Percentiles rank a stretch among this genome's conserved stretches.
Conservation (phyloP, 2,113 vertebrate genomes). For the Tragelaphus buxtoni region DNA sequence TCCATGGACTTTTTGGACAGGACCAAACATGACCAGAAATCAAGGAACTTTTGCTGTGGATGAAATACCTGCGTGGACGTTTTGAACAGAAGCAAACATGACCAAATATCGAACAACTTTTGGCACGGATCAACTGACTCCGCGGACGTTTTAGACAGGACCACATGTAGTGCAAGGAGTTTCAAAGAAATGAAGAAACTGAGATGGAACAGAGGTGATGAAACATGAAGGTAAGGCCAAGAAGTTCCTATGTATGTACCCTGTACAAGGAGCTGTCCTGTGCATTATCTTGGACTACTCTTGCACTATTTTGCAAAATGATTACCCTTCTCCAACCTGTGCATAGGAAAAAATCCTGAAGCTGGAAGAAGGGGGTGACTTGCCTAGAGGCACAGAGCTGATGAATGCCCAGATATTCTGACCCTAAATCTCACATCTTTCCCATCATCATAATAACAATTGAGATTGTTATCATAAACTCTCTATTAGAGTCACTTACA, state of each 20-base stretch:
- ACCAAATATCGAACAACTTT: too few species aligned
- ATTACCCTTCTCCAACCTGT: accelerated
- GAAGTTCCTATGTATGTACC: not conserved
- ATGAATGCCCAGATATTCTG: not conserved
- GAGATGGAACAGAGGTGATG: accelerated
- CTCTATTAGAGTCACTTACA: not conserved
- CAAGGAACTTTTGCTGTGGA: too few species aligned
- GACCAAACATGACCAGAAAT: too few species aligned
- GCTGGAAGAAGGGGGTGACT: not conserved
- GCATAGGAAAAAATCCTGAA: accelerated
- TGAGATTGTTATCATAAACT: not conserved
- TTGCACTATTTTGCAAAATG: not conserved
- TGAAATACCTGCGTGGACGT: too few species aligned
- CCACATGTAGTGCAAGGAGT: not conserved
- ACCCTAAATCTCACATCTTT: not conserved
- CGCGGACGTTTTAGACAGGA: not conserved
- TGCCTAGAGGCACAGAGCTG: not conserved
- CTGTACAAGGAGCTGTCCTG: accelerated
- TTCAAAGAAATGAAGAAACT: not conserved
- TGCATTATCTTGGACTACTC: not conserved
- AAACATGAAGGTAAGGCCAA: too few species aligned
- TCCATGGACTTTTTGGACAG: too few species aligned
- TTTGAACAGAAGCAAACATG: too few species aligned
- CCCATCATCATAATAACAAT: accelerated
- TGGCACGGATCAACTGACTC: not conserved